These are phyloP conservation scores for Pseudopodoces humilis DNA, from an alignment of 2,113 vertebrate genomes.

Conservation along the genomic window DNA sequence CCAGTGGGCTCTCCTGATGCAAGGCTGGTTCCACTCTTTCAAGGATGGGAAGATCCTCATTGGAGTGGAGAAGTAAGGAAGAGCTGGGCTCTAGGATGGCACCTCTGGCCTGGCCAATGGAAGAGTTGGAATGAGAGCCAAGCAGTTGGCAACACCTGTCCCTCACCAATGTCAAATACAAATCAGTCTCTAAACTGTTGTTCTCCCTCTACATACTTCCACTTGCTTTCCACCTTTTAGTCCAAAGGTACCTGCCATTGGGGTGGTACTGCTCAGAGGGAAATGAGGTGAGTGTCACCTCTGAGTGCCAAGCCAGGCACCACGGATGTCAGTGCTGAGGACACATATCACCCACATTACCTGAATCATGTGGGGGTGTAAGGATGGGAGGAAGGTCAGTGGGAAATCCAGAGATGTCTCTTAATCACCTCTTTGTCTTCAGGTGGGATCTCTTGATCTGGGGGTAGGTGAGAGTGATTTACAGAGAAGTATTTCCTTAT, in stretches of 20 bases:
- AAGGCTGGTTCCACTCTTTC: slow-evolving; percentile 90
- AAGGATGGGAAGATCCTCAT: slow-evolving; percentile 81
- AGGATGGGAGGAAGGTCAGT: background rate
- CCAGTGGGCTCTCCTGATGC: slow-evolving; percentile 98
- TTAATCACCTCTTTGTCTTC: background rate
- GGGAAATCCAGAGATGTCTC: background rate
- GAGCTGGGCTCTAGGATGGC: background rate
- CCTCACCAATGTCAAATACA: background rate
- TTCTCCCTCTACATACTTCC: background rate
- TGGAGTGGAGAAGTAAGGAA: slow-evolving; percentile 85
- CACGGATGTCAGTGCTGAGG: background rate
- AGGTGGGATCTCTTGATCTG: background rate
- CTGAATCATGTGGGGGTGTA: background rate
- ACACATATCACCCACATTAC: background rate
- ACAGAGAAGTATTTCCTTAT: background rate
- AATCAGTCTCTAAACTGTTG: background rate
- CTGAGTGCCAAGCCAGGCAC: background rate
- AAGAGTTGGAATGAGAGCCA: background rate
- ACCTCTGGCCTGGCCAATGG: background rate
- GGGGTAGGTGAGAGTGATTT: background rate
- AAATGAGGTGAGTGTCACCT: background rate
- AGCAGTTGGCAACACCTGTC: background rate
- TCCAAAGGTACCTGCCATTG: background rate
- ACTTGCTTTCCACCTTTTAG: background rate
- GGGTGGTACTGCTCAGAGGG: background rate